These are phyloP conservation scores for Lasius platythorax DNA, from an alignment of 2,888 invertebrate species.

Conservation along the genomic window DNA sequence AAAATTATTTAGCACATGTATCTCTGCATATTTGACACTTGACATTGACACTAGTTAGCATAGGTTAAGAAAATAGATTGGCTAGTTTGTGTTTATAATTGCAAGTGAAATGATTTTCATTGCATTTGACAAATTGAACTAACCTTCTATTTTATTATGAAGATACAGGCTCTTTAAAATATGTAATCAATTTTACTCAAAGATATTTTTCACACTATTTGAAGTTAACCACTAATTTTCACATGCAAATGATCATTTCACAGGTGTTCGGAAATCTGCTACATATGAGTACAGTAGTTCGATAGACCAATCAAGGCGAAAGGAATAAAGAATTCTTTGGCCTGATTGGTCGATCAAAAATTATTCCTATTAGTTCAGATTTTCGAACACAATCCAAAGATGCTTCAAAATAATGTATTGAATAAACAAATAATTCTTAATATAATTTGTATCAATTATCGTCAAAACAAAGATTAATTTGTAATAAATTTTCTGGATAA, in stretches of 20 bases:
- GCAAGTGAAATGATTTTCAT: not conserved
- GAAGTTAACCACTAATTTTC: not conserved
- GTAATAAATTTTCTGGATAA: not conserved
- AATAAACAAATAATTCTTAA: not conserved
- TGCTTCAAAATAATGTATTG: not conserved
- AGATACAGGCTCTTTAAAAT: not conserved
- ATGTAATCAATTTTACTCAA: not conserved
- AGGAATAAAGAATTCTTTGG: not conserved
- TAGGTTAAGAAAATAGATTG: not conserved
- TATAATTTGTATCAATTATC: not conserved
- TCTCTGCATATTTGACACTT: not conserved
- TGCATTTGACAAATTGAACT: conserved; percentile 2
- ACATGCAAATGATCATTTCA: not conserved
- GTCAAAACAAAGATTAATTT: not conserved
- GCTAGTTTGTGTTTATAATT: not conserved
- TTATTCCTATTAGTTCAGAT: not conserved
- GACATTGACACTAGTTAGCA: not conserved
- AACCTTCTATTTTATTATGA: conserved; percentile 28
- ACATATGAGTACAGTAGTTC: not conserved
- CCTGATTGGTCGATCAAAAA: not conserved
- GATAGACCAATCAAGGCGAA: not conserved
- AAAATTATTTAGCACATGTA: not conserved
- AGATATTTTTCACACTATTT: not conserved
- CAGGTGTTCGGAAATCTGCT: not conserved
- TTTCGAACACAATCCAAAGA: not conserved